Evolutionary conservation across 2,797 vertebrate genomes (phyloP).

Genomic region (Podarcis siculus): DNA sequence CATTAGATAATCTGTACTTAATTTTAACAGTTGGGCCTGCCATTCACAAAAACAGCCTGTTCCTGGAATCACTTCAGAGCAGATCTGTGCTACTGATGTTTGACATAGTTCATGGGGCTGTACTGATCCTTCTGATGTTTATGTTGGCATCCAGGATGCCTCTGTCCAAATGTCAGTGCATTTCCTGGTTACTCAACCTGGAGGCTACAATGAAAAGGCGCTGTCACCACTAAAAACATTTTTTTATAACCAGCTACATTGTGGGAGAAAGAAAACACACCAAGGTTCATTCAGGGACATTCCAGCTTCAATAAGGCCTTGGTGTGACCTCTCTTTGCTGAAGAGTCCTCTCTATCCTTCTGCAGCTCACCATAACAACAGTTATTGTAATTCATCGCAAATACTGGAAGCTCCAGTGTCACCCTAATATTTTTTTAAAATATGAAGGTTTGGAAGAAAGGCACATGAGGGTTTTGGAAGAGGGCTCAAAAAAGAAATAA

Average conservation of each 20-base stretch:
- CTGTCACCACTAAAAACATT: neutral
- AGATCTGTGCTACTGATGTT: neutral
- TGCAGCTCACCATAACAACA: neutral
- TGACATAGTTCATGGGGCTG: neutral
- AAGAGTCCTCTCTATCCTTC: neutral
- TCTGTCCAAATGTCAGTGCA: neutral
- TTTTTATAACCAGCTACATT: neutral
- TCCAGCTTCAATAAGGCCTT: neutral
- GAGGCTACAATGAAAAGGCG: slow-evolving; percentile 2
- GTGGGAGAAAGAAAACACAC: neutral
- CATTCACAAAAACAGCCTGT: neutral
- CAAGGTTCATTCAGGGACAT: slow-evolving; percentile 12
- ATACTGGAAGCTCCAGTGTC: neutral
- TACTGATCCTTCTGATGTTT: slow-evolving; percentile 22
- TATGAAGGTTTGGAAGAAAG: no score
- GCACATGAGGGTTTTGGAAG: neutral
- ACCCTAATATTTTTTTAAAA: neutral
- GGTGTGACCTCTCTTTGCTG: neutral
- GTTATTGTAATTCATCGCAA: neutral
- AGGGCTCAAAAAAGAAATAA: neutral
- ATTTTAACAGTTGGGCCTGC: slow-evolving; percentile 35
- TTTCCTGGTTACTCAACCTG: neutral
- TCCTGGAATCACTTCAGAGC: neutral
- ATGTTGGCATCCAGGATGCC: slow-evolving; percentile 7
- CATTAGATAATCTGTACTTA: slow-evolving; percentile 26